Conservation (phyloP, 2,113 vertebrate genomes). For the Apistogramma diplotaenia region DNA sequence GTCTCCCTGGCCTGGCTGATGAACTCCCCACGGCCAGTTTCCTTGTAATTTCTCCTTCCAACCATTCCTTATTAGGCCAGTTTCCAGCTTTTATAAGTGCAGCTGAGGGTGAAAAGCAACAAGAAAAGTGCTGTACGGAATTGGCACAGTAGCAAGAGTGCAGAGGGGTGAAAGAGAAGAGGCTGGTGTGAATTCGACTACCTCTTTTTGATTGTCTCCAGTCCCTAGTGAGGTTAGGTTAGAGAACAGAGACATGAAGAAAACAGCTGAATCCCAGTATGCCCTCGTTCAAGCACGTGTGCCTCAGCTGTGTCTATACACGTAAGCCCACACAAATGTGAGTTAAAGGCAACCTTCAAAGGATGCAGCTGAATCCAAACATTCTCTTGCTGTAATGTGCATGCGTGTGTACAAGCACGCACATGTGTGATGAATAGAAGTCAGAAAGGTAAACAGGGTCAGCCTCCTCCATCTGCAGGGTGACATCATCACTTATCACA, state of each 20-base stretch:
- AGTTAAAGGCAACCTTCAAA: neutral
- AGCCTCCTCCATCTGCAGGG: constrained; percentile 19
- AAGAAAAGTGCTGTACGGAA: neutral
- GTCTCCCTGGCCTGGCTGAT: neutral
- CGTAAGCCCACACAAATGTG: neutral
- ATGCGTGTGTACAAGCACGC: neutral
- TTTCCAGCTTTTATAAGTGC: neutral
- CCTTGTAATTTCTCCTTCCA: constrained; percentile 14
- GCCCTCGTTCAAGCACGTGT: neutral
- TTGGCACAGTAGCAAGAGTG: neutral
- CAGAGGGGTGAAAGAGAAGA: neutral
- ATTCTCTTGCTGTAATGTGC: neutral
- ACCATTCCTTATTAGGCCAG: neutral
- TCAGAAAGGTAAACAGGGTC: constrained; percentile 26
- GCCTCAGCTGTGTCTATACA: neutral
- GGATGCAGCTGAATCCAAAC: neutral
- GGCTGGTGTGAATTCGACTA: neutral
- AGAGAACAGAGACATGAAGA: neutral
- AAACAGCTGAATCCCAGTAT: neutral
- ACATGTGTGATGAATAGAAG: neutral
- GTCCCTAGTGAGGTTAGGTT: neutral
- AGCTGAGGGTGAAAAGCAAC: neutral
- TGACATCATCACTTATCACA: neutral
- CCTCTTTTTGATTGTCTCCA: neutral
- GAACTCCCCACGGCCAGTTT: constrained; percentile 3